These are phyloP conservation scores for Malurus leucopterus DNA, from an alignment of 2,797 vertebrate genomes.

Conservation along the genomic window DNA sequence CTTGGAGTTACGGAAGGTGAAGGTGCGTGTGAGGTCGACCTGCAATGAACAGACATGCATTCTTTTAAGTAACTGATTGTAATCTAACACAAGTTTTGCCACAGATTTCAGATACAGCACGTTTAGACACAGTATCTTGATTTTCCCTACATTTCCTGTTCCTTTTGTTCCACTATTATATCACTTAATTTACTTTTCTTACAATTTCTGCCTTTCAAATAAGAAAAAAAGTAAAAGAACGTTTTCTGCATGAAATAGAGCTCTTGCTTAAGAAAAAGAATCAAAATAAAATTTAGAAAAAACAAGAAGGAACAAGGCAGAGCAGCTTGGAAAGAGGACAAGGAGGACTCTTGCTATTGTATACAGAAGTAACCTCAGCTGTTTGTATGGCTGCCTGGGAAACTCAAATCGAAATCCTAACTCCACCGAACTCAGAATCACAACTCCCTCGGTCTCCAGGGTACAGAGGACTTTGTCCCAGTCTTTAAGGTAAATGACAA, in stretches of 20 bases:
- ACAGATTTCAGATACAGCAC: neutral
- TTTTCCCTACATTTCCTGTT: neutral
- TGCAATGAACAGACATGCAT: constrained; percentile 20
- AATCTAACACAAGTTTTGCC: neutral
- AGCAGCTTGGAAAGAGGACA: neutral
- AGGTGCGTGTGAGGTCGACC: constrained; percentile 92
- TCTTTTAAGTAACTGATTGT: neutral
- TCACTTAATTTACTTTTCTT: neutral
- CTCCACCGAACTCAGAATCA: neutral
- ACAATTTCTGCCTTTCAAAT: neutral
- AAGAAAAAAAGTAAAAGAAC: neutral
- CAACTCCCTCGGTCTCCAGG: neutral
- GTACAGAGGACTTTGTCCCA: neutral
- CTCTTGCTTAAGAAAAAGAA: neutral
- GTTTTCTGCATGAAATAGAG: neutral
- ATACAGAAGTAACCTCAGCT: neutral
- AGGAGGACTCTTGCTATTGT: neutral
- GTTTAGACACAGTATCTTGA: neutral
- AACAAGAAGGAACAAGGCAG: neutral
- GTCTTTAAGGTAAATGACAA: neutral
- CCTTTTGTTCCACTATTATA: neutral
- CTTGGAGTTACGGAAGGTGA: constrained; percentile 97
- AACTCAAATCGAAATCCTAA: neutral
- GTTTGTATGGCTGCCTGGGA: neutral
- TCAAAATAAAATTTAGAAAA: neutral